phyloP scores from a whole-genome alignment of 2,797 vertebrate genomes.

The Pogoniulus pusillus region DNA sequence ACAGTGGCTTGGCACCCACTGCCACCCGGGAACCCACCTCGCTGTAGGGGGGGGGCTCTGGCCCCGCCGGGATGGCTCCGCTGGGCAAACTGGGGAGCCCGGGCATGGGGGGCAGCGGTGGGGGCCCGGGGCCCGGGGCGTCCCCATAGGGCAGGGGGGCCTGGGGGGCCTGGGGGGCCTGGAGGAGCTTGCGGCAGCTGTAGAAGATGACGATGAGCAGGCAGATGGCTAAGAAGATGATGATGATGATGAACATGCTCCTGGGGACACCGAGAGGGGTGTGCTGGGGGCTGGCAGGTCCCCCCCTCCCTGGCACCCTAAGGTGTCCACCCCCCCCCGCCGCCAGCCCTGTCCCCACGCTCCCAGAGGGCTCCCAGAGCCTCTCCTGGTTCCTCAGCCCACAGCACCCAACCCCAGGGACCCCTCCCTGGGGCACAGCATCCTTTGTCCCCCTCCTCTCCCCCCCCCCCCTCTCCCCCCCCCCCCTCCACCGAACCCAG shows the following conservation, averaged over 20 bases:
- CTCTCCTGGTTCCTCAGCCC: background rate
- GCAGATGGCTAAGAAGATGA: background rate
- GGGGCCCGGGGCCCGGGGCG: background rate
- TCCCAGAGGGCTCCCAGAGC: background rate
- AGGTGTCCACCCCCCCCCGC: no score
- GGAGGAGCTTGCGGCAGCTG: background rate
- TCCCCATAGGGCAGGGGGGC: background rate
- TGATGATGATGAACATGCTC: background rate
- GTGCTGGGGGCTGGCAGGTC: background rate
- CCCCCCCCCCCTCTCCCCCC: no score
- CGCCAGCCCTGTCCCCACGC: no score
- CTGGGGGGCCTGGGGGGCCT: accelerated
- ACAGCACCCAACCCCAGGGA: background rate
- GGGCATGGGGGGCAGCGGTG: background rate
- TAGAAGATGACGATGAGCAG: background rate
- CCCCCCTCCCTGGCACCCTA: no score
- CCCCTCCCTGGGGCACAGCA: no score
- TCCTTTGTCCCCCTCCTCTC: background rate
- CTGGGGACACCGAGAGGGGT: background rate
- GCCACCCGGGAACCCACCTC: slow-evolving; percentile 13
- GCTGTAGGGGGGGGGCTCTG: slow-evolving; percentile 44
- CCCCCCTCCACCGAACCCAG: background rate
- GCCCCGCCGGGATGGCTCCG: background rate
- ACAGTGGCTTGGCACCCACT: background rate
- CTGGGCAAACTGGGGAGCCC: background rate